phyloP scores from a whole-genome alignment of 2,113 vertebrate species.

The Piaya cayana region DNA sequence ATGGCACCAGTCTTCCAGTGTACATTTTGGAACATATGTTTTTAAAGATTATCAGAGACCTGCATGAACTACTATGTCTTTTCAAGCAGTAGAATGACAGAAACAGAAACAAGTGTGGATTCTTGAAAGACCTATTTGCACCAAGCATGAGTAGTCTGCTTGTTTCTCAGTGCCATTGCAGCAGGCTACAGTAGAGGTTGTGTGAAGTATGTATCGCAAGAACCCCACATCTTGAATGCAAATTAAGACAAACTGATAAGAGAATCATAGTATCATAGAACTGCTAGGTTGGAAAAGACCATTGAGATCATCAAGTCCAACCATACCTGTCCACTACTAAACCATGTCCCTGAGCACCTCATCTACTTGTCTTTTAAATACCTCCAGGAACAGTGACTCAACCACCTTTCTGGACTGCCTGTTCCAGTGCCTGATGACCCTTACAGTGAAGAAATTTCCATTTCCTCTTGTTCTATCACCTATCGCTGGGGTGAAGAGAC shows the following conservation, averaged over 20 bases:
- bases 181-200: not conserved
- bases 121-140: fast-evolving
- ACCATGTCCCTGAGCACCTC: too few species aligned
- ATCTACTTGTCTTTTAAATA: too few species aligned
- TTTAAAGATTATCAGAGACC: not conserved
- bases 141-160: fast-evolving
- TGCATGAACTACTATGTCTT: not conserved
- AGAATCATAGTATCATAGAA: too few species aligned
- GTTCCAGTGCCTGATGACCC: too few species aligned
- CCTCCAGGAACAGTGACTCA: too few species aligned
- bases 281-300: too few species aligned
- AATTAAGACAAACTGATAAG: not conserved
- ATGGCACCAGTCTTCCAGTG: not conserved
- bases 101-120: not conserved
- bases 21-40: not conserved
- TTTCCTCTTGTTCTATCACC: too few species aligned
- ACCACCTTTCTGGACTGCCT: too few species aligned
- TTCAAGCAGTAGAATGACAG: not conserved
- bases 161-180: not conserved
- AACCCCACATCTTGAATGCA: not conserved
- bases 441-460: too few species aligned
- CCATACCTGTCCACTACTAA: too few species aligned
- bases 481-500: too few species aligned
- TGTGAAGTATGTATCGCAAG: not conserved
- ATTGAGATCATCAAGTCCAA: too few species aligned